These are phyloP conservation scores for Muntiacus reevesi DNA, from an alignment of 2,113 vertebrate species.

Conservation along the genomic window DNA sequence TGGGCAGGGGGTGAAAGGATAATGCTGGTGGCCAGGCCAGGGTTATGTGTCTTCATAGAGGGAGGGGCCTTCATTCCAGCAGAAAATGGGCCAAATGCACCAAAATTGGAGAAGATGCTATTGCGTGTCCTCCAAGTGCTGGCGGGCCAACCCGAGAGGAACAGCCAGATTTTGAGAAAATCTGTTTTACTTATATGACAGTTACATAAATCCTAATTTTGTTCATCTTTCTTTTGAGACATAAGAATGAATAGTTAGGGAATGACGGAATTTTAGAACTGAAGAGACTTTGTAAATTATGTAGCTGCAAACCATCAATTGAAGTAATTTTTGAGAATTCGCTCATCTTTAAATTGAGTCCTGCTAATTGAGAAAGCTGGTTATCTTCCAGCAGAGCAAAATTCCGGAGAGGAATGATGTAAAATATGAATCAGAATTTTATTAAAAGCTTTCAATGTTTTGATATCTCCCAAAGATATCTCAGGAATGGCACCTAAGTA, in stretches of 20 bases:
- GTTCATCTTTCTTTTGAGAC: neutral
- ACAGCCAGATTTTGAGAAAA: neutral
- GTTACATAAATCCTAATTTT: neutral
- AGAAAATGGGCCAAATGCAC: neutral
- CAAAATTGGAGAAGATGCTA: neutral
- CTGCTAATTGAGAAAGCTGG: constrained; percentile 9
- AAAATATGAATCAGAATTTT: constrained; percentile 39
- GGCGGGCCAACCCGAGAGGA: neutral
- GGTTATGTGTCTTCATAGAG: neutral
- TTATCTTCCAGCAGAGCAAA: neutral
- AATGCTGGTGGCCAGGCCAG: neutral
- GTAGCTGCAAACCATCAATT: neutral
- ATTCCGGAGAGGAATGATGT: neutral
- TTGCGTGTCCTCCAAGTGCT: neutral
- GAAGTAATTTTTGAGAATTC: neutral
- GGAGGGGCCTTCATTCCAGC: neutral
- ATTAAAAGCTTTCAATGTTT: neutral
- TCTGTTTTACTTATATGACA: neutral
- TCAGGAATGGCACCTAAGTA: neutral
- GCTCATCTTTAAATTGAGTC: constrained; percentile 11
- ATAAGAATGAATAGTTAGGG: neutral
- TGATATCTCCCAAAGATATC: neutral
- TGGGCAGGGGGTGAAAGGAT: too few species aligned
- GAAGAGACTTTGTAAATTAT: constrained; percentile 14
- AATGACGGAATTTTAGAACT: constrained; percentile 37